Evolutionary conservation across 2,113 vertebrate genomes (phyloP), one percentile per base, ranked within the genome.

Genomic region (Candoia aspera): DNA sequence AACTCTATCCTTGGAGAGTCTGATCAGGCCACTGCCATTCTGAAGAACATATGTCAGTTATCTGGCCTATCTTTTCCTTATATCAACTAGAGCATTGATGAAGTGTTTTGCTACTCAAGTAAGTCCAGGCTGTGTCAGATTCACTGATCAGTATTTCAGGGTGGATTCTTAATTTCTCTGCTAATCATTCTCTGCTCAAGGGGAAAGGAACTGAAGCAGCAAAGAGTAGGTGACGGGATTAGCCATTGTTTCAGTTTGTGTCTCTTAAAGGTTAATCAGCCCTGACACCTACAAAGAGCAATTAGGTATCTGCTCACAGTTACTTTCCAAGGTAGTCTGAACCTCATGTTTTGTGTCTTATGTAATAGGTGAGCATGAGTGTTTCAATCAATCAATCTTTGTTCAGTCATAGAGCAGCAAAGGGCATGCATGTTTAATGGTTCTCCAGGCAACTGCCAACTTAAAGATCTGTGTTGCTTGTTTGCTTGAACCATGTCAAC

Each of bases 121-220:
- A 0, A 57, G 21, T 21, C 46, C 55, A 83, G 60, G 37, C 58
- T 79, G 8, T 5, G 0, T 89, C 0, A 88, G 0, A 0, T 90
- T 33, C 87, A 46, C 90, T 90, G 11, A 90, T 93, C 37, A 79
- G 0, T 60, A 12, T 91, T 86, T 94, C 90, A 9, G 15, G 15
- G 0, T 26, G 2, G 21, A 53, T 91, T 37, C 9, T 60, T 23
- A 85, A 92, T 21, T 57, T 55, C 46, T 73, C 17, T 6, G 0
- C 21, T 83, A 37, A 68, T 46, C 62, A 90, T 58, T 42, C 42
- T 42, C 42, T 42, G 42, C 42, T 62, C 10, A 59, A 89, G 59
- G 33, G 88, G 89, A 90, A 4, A 15, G 0, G 6, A 8, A 49
- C 3, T 17, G 3, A 89, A 46, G 12, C 90, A 84, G 19, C 42